phyloP scores from a whole-genome alignment of 2,113 vertebrate species.

The Bos taurus region DNA sequence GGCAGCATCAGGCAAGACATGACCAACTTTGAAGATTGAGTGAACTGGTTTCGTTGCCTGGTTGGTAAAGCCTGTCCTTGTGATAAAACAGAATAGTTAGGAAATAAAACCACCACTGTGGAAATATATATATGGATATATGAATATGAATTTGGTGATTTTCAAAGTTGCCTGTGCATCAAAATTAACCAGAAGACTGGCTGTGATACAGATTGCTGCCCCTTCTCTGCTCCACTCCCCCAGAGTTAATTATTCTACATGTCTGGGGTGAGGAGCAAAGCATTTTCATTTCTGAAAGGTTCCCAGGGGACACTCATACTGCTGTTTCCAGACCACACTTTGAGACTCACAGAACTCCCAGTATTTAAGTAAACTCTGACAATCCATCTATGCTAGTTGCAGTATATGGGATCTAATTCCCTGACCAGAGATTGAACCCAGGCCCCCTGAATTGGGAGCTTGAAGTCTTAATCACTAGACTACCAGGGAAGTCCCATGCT shows the following conservation, averaged over 20 bases:
- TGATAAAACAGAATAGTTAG: background rate
- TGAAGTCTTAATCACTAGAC: background rate
- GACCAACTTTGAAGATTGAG: too few relatives aligned
- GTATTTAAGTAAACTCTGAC: background rate
- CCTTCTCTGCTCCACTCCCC: accelerated
- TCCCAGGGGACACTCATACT: background rate
- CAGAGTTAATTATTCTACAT: background rate
- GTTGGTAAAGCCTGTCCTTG: background rate
- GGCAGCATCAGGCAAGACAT: background rate
- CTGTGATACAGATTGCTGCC: background rate
- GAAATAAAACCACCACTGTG: background rate
- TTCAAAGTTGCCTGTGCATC: background rate
- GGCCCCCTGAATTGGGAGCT: background rate
- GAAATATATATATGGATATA: too few relatives aligned
- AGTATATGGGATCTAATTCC: background rate
- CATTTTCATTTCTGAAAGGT: background rate
- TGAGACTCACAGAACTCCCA: background rate
- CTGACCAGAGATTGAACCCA: background rate
- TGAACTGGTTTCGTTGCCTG: background rate
- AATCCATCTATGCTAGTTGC: background rate
- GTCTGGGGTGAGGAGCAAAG: background rate
- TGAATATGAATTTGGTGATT: background rate
- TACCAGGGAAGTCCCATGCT: background rate
- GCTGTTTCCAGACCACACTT: background rate
- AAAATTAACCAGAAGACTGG: background rate